Evolutionary conservation across 1,140 invertebrate species (phyloP), one percentile per base, ranked within the genome.

Genomic region (Babylonia areolata): DNA sequence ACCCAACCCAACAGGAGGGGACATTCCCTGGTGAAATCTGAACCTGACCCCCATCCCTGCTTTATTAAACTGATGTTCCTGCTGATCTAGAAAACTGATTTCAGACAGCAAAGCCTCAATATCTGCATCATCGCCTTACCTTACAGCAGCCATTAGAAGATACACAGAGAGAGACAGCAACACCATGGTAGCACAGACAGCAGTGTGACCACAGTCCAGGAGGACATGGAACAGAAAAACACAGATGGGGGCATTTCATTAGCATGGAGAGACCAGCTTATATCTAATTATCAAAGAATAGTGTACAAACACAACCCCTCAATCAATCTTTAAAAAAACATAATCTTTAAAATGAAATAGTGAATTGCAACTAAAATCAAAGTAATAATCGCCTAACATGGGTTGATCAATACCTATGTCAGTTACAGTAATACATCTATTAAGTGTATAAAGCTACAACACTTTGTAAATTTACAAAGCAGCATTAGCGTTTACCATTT

Each of bases 61-160:
- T 11, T 46, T 54, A 58, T 46, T 54, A 12, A 20, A 33, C 82
- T 31, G 9, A 2, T 42, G 28, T 69, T 82, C 69, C 40, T 84
- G 82, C 64, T 84, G 58, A 73, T 84, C 82, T 69, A 84, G 33
- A 84, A 33, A n/a, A 46, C 69, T 64, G 35, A 84, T 84, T 40
- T 84, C 82, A 33, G 35, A 73, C 39, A 84, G 39, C 37, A 84
- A 73, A 31, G 39, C 82, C 40, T 84, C 84, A 85, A 88, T 83
- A 81, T 86, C 85, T 88, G 90, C 77, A 83, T 82, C 78, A 90
- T 92, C 92, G 83, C 89, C 93, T 93, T 93, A 93, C 93, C 93
- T 93, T 93, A 92, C 91, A 91, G 83, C 87, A 86, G 93, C 92
- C 92, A 91, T 90, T 86, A 69, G 86, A 35, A 80, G 40, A 39